phyloP scores from a whole-genome alignment of 1,140 invertebrate genomes.

The Pectinophora gossypiella region DNA sequence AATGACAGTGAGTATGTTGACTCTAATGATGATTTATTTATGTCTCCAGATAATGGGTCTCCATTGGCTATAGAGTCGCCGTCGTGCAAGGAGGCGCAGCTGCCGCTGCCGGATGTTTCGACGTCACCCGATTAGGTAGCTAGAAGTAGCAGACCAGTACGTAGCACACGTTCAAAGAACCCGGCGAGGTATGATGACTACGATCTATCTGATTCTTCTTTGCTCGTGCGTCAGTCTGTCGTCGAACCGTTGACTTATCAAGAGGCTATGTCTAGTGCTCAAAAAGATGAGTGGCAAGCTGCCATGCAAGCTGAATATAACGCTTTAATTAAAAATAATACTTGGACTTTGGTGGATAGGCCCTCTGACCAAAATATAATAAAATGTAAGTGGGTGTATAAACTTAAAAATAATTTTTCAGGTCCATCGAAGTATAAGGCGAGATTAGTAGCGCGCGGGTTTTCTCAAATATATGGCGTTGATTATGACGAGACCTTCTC shows the following conservation, averaged over 20 bases:
- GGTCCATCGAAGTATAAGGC: too few species aligned
- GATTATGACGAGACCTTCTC: conserved; percentile 47
- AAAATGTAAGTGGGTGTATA: conserved; percentile 38
- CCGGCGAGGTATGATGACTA: background rate
- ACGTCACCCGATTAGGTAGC: too few species aligned
- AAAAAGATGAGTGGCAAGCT: conserved; percentile 19
- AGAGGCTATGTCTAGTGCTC: background rate
- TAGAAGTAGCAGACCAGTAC: background rate
- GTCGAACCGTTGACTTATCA: conserved; percentile 6
- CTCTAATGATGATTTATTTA: too few species aligned
- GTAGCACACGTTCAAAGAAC: background rate
- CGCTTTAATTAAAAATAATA: conserved; percentile 30
- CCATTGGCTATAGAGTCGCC: too few species aligned
- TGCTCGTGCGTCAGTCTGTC: background rate
- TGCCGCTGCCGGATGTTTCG: too few species aligned
- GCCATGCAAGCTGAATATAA: conserved; percentile 38
- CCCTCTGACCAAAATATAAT: too few species aligned
- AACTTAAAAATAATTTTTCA: conserved; percentile 23
- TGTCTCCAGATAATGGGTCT: too few species aligned
- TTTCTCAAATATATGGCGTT: conserved; percentile 34
- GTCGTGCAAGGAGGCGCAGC: too few species aligned
- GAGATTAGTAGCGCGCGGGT: conserved; percentile 55
- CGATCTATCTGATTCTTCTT: background rate
- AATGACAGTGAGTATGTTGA: too few species aligned
- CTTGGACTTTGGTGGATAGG: conserved; percentile 35